These are phyloP conservation scores for Cataglyphis albicans DNA, from an alignment of 2,888 invertebrate genomes.

Conservation along the genomic window DNA sequence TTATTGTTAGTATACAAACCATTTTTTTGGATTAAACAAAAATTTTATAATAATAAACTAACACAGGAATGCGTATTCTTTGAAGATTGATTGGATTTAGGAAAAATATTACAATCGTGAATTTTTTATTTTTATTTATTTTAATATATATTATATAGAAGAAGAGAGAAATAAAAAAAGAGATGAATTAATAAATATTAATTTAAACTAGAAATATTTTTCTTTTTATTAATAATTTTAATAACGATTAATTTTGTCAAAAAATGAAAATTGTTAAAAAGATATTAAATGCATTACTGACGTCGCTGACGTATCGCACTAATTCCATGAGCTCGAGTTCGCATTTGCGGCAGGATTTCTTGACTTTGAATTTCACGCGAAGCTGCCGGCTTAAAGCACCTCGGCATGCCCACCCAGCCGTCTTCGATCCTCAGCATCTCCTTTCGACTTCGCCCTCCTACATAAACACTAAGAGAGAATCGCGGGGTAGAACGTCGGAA, in stretches of 20 bases:
- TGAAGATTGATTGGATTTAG: not conserved
- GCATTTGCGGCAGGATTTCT: conserved; percentile 56
- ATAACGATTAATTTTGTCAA: not conserved
- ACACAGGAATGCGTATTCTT: not conserved
- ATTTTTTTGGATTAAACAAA: not conserved
- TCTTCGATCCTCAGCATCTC: conserved; percentile 71
- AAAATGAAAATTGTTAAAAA: not conserved
- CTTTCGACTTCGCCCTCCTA: conserved; percentile 74
- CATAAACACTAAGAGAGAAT: conserved; percentile 73
- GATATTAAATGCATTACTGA: not conserved
- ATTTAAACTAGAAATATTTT: not conserved
- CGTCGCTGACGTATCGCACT: conserved; percentile 46
- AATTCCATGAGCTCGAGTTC: conserved; percentile 55
- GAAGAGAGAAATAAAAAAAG: not conserved
- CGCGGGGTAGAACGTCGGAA: conserved; percentile 62
- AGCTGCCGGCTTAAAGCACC: conserved; percentile 72
- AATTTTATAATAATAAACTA: not conserved
- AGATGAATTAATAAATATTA: not conserved
- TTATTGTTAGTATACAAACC: not conserved
- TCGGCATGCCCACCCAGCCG: conserved; percentile 66
- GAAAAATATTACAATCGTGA: not conserved
- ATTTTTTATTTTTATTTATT: not conserved
- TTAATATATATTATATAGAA: not conserved
- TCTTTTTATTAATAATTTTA: not conserved
- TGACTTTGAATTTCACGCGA: conserved; percentile 68